phyloP scores from a whole-genome alignment of 2,113 vertebrate species.

The Prochilodus magdalenae region DNA sequence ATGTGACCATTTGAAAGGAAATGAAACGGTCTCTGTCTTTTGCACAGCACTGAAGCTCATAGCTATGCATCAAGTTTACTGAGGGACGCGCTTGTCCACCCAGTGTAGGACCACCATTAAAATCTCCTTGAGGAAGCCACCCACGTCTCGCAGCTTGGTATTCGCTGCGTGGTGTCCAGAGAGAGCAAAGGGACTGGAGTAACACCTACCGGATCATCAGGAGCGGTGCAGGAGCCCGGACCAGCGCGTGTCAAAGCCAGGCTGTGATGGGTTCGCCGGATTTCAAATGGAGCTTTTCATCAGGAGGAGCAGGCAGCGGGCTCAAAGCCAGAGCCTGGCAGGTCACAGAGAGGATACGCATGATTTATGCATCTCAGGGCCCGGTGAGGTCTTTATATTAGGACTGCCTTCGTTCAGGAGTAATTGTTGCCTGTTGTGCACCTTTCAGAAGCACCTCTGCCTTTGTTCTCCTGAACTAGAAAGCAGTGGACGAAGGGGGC shows the following conservation, averaged over 20 bases:
- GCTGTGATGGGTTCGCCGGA: constrained; percentile 29
- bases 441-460: constrained; percentile 25
- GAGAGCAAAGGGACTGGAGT: background rate
- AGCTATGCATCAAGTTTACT: no score
- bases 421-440: constrained; percentile 40
- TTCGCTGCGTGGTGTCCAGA: background rate
- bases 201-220: background rate
- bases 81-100: no score
- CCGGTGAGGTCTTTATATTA: constrained; percentile 44
- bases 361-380: constrained; percentile 50
- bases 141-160: background rate
- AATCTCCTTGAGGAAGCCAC: background rate
- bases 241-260: constrained; percentile 8
- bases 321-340: constrained; percentile 43
- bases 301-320: constrained; percentile 30
- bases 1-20: no score
- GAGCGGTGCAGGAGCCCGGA: background rate
- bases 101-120: background rate
- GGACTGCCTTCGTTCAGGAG: constrained; percentile 26
- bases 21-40: no score
- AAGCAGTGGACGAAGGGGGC: constrained; percentile 27
- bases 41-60: no score
- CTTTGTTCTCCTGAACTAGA: constrained; percentile 48
- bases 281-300: constrained; percentile 56
- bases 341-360: constrained; percentile 40